Evolutionary conservation across 1,140 invertebrate species (phyloP), one percentile per base, ranked within the genome.

Genomic region (Drosophila ambigua): DNA sequence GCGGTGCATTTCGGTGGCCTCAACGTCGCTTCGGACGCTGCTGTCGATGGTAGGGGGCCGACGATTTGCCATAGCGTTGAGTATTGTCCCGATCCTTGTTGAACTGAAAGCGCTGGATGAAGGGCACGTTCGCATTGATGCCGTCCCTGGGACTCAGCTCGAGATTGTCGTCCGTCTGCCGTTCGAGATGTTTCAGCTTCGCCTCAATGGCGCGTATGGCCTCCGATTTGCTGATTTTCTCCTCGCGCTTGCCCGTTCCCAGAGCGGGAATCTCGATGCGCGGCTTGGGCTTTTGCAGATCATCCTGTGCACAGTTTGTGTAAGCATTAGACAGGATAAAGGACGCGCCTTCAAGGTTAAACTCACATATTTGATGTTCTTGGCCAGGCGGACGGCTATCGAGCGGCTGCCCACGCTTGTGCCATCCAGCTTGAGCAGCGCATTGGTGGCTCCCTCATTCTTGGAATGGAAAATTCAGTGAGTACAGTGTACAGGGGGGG

Each of bases 121-220:
- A 89, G n/a, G 95, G 94, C 20, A 94, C 90, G 90, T 93, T 95
- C 71, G 60, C n/a, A 2, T 73, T 76, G 0, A 45, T 49, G 0
- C 61, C 49, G 4, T 77, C 79, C 8, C 35, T 24, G 77, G 95
- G 95, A 76, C 96, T 96, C 0, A 96, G 93, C 58, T 95, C 94
- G 72, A 97, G 94, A 79, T 96, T 95, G 72, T 96, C 94, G 74
- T 96, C 95, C 31, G 94, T 93, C 77, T 94, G 94, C 23, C 93
- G 93, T 71, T 96, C 95, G 94, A 97, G 95, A 79, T 95, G 92
- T 80, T 96, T 97, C 2, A 98, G 92, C 92, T 98, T 97, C 2
- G 96, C 96, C 91, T 98, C 96, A 66, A 98, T 97, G 2, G 96
- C 96, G 81, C 96, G 95, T 74, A 98, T 97, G 65, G 96, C 95